Evolutionary conservation across 1,140 invertebrate species (phyloP).

Genomic region (Chrysomallon squamiferum): DNA sequence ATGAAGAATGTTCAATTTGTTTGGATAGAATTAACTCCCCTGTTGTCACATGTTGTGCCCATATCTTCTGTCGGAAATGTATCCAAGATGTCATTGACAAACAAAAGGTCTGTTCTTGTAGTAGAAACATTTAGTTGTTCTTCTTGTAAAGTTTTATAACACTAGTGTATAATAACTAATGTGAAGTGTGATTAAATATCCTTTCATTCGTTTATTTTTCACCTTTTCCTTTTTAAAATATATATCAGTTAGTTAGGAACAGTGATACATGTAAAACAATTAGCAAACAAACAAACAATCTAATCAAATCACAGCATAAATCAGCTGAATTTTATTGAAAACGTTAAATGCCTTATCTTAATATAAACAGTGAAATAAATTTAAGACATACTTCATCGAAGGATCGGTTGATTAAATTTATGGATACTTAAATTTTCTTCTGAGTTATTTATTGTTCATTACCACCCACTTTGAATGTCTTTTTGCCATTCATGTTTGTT

Average conservation of each 20-base stretch:
- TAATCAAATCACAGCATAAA: no score
- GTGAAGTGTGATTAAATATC: no score
- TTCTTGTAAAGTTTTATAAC: neutral
- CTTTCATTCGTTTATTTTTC: neutral
- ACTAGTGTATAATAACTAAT: neutral
- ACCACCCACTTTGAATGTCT: neutral
- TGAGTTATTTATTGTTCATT: neutral
- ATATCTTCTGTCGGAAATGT: conserved; percentile 42
- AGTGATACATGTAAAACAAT: neutral
- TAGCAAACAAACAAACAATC: neutral
- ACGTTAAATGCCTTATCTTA: no score
- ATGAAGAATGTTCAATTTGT: conserved; percentile 50
- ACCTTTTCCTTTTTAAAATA: neutral
- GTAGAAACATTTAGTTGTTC: conserved; percentile 1
- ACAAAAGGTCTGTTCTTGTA: conserved; percentile 31
- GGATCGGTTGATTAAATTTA: neutral
- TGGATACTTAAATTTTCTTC: neutral
- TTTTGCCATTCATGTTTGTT: neutral
- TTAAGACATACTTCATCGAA: no score
- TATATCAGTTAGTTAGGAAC: neutral
- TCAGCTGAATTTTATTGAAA: no score
- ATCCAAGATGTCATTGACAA: conserved; percentile 38
- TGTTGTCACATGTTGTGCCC: conserved; percentile 46
- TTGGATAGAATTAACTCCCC: conserved; percentile 30
- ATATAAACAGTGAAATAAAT: no score